Evolutionary conservation across 1,140 invertebrate species (phyloP).

Genomic region (Pseudomyrmex concolor): DNA sequence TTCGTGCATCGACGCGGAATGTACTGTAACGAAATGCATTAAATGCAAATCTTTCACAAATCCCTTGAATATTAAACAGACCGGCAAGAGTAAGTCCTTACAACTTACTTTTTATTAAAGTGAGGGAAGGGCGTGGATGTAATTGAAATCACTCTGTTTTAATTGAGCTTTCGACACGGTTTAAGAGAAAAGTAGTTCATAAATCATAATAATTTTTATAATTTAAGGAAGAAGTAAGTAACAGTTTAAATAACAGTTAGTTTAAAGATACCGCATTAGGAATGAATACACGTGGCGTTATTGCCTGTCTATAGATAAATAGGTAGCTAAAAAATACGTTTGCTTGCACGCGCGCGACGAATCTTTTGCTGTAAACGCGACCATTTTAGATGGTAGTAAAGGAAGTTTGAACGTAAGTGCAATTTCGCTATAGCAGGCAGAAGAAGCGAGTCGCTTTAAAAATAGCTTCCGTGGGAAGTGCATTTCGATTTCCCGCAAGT

Average conservation of each 20-base stretch:
- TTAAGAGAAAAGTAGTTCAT: too few relatives aligned
- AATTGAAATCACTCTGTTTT: too few relatives aligned
- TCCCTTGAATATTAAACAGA: too few relatives aligned
- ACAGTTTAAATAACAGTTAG: not conserved
- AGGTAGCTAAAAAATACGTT: constrained; percentile 19
- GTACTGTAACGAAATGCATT: too few relatives aligned
- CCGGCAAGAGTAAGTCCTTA: too few relatives aligned
- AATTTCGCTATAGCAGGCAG: constrained; percentile 47
- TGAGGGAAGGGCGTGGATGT: too few relatives aligned
- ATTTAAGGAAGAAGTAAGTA: too few relatives aligned
- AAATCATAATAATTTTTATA: too few relatives aligned
- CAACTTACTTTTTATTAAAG: too few relatives aligned
- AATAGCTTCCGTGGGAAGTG: constrained; percentile 56
- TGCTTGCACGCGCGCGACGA: not conserved
- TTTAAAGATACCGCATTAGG: not conserved
- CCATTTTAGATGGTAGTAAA: constrained; percentile 40
- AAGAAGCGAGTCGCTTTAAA: constrained; percentile 54
- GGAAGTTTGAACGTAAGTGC: constrained; percentile 54
- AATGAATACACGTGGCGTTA: not conserved
- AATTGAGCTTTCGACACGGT: too few relatives aligned
- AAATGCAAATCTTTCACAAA: too few relatives aligned
- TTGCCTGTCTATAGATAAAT: not conserved
- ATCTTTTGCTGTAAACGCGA: constrained; percentile 44
- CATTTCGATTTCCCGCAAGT: constrained; percentile 58
- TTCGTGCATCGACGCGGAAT: too few relatives aligned